Conservation (phyloP, 1,140 invertebrate genomes). For the Drosophila ananassae region DNA sequence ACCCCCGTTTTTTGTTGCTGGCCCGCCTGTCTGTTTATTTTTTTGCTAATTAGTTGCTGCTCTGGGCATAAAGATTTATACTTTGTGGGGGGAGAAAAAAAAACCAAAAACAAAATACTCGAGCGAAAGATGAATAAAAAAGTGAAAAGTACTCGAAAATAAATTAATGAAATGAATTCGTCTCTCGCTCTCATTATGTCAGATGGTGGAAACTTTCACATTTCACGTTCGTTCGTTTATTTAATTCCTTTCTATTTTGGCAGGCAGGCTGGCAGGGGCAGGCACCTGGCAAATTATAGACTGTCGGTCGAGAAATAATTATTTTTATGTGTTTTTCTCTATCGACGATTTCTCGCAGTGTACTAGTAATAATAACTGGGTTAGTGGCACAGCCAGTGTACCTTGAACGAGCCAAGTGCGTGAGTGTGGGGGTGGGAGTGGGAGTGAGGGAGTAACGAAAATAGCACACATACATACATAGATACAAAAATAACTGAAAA, state of each 20-base stretch:
- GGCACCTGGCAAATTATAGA: not conserved
- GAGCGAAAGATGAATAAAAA: slow-evolving; percentile 6
- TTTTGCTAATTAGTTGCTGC: slow-evolving; percentile 21
- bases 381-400: slow-evolving; percentile 61
- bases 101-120: slow-evolving; percentile 12
- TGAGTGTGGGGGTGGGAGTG: not conserved
- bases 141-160: slow-evolving; percentile 28
- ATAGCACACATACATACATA: slow-evolving; percentile 14
- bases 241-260: slow-evolving; percentile 61
- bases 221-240: slow-evolving; percentile 26
- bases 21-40: not conserved
- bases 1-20: too few relatives aligned
- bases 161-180: slow-evolving; percentile 23
- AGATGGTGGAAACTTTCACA: slow-evolving; percentile 67
- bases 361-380: slow-evolving; percentile 46
- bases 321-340: too few relatives aligned
- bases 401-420: slow-evolving; percentile 39
- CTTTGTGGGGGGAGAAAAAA: not conserved
- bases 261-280: not conserved
- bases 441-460: slow-evolving; percentile 1
- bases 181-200: slow-evolving; percentile 22
- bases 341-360: slow-evolving; percentile 4
- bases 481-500: slow-evolving; percentile 6
- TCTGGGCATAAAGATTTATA: slow-evolving; percentile 7
- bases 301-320: too few relatives aligned